A percentile compares a stretch with the other conserved stretches of the same genome.
These are phyloP conservation scores for Eidolon helvum DNA, from an alignment of 2,113 vertebrate species.

Conservation along the genomic window DNA sequence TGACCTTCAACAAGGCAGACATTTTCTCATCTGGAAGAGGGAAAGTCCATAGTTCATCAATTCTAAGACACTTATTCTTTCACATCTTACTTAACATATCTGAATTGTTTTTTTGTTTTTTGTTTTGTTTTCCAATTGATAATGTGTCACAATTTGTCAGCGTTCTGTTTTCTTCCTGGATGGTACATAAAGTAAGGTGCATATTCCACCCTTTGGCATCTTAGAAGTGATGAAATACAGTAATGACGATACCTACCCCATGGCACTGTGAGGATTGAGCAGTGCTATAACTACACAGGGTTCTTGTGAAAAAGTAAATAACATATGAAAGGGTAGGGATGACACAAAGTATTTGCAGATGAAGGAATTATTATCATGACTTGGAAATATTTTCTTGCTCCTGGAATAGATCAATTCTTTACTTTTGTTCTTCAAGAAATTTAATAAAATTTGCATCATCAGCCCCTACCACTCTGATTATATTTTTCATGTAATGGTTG, in stretches of 20 bases:
- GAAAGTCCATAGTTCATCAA: background rate
- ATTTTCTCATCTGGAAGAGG: background rate
- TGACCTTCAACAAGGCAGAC: background rate
- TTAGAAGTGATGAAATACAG: background rate
- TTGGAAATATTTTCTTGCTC: background rate
- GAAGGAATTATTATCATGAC: background rate
- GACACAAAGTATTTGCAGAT: background rate
- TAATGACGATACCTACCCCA: background rate
- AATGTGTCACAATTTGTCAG: background rate
- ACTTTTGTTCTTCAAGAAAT: background rate
- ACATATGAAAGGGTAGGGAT: rapidly evolving
- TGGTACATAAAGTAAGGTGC: background rate
- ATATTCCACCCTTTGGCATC: background rate
- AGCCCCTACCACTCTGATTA: background rate
- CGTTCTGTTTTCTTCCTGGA: slow-evolving; percentile 8
- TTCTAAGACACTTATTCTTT: background rate
- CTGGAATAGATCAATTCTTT: background rate
- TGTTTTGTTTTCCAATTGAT: background rate
- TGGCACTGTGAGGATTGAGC: background rate
- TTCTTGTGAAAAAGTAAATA: background rate
- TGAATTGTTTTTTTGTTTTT: background rate
- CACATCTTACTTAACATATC: background rate
- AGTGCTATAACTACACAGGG: background rate
- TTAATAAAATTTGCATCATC: background rate
- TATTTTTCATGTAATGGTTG: background rate